A percentile compares a stretch with the other conserved stretches of the same genome.
Evolutionary conservation across 2,888 invertebrate species (phyloP).

Genomic region (Drosophila atroscutellata): DNA sequence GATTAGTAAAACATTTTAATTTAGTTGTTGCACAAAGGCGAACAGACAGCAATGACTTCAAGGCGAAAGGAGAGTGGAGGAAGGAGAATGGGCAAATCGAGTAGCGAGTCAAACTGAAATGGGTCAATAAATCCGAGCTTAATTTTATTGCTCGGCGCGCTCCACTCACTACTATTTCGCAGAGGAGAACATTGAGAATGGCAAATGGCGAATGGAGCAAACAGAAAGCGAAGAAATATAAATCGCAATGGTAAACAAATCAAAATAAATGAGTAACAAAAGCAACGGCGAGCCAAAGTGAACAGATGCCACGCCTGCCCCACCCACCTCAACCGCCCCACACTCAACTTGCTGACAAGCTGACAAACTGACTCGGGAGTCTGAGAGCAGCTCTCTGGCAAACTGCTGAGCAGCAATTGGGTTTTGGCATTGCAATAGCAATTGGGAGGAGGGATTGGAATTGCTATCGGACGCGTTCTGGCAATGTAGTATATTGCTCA

Average conservation of each 20-base stretch:
- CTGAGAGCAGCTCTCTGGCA: constrained; percentile 56
- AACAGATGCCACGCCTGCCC: constrained; percentile 10
- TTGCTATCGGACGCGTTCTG: constrained; percentile 37
- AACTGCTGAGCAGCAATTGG: constrained; percentile 69
- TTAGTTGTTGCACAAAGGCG: constrained; percentile 75
- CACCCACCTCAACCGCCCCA: background rate
- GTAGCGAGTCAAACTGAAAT: constrained; percentile 74
- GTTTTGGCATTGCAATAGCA: constrained; percentile 43
- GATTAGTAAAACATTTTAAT: constrained; percentile 79
- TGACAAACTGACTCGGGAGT: constrained; percentile 73
- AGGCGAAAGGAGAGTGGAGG: background rate
- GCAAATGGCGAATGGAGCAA: constrained; percentile 4
- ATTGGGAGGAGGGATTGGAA: constrained; percentile 31
- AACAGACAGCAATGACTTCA: constrained; percentile 25
- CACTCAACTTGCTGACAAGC: constrained; percentile 73
- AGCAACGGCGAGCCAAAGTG: constrained; percentile 45
- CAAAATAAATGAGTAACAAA: constrained; percentile 82
- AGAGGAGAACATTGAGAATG: constrained; percentile 7
- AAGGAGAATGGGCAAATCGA: constrained; percentile 10
- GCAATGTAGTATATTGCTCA: constrained; percentile 54
- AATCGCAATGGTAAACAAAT: constrained; percentile 80
- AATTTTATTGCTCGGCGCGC: constrained; percentile 76
- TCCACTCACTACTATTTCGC: constrained; percentile 47
- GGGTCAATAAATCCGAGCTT: constrained; percentile 79
- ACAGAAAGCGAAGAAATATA: constrained; percentile 72